phyloP scores from a whole-genome alignment of 2,113 vertebrate genomes.

The Zapus hudsonius region DNA sequence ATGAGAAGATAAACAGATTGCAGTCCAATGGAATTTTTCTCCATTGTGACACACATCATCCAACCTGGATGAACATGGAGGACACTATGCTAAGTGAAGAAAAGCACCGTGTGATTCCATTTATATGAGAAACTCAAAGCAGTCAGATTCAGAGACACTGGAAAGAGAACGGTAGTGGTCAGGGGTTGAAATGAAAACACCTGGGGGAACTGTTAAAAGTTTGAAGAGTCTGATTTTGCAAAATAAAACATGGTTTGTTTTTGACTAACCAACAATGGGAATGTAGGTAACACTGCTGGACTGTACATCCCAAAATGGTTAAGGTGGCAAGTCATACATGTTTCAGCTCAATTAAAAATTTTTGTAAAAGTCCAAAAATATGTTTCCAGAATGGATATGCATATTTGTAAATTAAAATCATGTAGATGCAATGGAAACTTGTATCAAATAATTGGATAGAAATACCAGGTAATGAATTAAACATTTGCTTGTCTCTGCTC shows the following conservation, averaged over 20 bases:
- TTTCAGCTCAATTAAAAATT: not conserved
- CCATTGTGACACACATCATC: not conserved
- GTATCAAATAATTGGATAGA: not conserved
- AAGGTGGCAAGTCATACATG: not conserved
- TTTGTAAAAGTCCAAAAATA: not conserved
- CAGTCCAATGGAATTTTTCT: not conserved
- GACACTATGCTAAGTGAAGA: not conserved
- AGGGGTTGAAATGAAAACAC: not conserved
- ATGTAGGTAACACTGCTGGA: not conserved
- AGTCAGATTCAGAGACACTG: not conserved
- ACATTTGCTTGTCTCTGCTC: not conserved
- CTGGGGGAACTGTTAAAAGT: not conserved
- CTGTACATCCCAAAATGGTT: not conserved
- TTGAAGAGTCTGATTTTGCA: not conserved
- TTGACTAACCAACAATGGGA: not conserved
- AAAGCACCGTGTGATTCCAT: not conserved
- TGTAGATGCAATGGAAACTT: not conserved
- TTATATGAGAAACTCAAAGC: not conserved
- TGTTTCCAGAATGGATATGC: not conserved
- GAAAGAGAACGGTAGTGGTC: not conserved
- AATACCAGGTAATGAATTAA: not conserved
- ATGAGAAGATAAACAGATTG: not conserved
- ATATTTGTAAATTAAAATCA: not conserved
- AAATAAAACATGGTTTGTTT: not conserved
- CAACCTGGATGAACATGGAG: not conserved